Evolutionary conservation across 1,140 invertebrate genomes (phyloP), one percentile per base, ranked within the genome.

Genomic region (Eulimnadia texana): DNA sequence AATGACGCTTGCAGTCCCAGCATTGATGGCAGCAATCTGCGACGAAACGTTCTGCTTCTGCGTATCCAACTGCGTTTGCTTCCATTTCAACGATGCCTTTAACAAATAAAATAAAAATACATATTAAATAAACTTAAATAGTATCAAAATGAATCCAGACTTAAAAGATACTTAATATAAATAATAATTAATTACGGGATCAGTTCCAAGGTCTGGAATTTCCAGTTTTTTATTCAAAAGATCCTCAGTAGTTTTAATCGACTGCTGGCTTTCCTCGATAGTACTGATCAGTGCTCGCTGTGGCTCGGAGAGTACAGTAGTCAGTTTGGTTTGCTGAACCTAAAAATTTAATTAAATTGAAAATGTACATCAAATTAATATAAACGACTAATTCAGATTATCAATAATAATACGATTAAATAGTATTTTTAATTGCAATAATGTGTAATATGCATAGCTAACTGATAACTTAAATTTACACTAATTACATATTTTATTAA

Each of bases 1-100:
- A n/a, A 99, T 91, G 6, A 99, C 84, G 73, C 98, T 92, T 13
- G 96, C 96, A 0, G 95, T 98, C 47, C 95, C 95, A 0, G 94
- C 95, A 78, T 94, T 98, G 93, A 99, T 98, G 29, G 94, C 94
- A 11, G 94, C 95, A 67, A 99, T 86, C 73, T 98, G 92, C 33
- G 90, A 92, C 33, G 90, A 90, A 20, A 99, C 89, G 67, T 88
- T 93, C 74, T 98, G 93, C 70, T 94, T 93, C 70, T 93, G 93
- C 13, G 93, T 90, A 72, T 98, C 95, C 70, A 97, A 78, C 2
- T 87, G 90, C 54, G 87, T 88, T 69, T 94, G 88, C 72, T 90
- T 91, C 92, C 93, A 96, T 77, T 90, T 86, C 64, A 88, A 78
- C 0, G 90, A 90, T 1, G 86, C 85, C 78, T 80, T 65, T 13